phyloP scores from a whole-genome alignment of 2,113 vertebrate genomes.

The Tyto alba region DNA sequence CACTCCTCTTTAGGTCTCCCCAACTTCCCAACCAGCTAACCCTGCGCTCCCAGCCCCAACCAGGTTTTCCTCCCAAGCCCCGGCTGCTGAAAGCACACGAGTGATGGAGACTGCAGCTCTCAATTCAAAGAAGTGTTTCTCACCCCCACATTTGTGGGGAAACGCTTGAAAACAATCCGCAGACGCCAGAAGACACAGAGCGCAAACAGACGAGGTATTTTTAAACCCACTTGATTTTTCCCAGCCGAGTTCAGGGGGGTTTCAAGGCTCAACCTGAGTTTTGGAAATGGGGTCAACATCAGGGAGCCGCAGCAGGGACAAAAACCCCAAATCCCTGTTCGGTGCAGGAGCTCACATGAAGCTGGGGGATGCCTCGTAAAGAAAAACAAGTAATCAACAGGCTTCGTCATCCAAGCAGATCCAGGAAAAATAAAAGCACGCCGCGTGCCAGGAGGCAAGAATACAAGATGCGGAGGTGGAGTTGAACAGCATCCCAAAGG shows the following conservation, averaged over 20 bases:
- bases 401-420: conserved; percentile 47
- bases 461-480: conserved; percentile 64
- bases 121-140: background rate
- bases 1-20: background rate
- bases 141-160: conserved; percentile 41
- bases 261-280: background rate
- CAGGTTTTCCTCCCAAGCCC: background rate
- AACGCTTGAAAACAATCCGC: conserved; percentile 45
- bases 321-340: background rate
- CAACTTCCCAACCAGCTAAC: background rate
- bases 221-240: conserved; percentile 38
- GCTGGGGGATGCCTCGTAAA: conserved; percentile 26
- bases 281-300: background rate
- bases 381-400: conserved; percentile 54
- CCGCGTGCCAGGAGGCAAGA: conserved; percentile 54
- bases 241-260: background rate
- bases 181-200: conserved; percentile 53
- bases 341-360: background rate
- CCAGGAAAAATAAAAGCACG: conserved; percentile 60
- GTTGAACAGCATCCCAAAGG: conserved; percentile 60
- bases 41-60: accelerated
- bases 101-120: background rate
- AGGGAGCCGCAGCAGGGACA: background rate
- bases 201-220: conserved; percentile 36
- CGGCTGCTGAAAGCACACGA: background rate